Evolutionary conservation across 1,140 invertebrate species (phyloP), one percentile per base, ranked within the genome.

Genomic region (Bombus affinis): DNA sequence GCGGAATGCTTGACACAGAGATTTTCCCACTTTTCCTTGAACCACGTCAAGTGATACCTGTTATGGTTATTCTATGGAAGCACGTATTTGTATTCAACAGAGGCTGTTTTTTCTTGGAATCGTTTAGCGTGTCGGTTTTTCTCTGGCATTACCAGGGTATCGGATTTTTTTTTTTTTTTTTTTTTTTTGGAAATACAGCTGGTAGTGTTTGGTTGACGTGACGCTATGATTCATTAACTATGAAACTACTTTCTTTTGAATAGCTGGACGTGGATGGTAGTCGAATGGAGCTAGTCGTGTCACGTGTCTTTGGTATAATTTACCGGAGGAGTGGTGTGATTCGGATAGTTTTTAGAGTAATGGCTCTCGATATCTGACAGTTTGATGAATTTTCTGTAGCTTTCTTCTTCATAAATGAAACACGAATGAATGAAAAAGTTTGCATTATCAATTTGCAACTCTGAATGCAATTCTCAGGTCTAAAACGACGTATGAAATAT

Each of bases 171-270:
- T 37, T 83, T 35, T 47, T n/a, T n/a, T n/a, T 44, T 42, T 42
- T 39, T 83, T 35, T 47, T 25, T 6, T n/a, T 39, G 10, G 65
- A 25, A 65, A n/a, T 72, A 25, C 83, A 80, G 68, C 68, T 65
- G 83, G 25, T n/a, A 2, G 57, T 25, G 37, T n/a, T 62, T 42
- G 22, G 44, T 47, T 28, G 44, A 65, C 62, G 62, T 57, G n/a
- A 35, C 28, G 42, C 37, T 39, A 37, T 78, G 66, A 85, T 80
- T 85, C 83, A 85, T 79, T 71, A 79, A 84, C 76, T 62, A 13
- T 12, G 18, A 8, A 5, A 6, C 3, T 15, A 66, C 65, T 78
- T 62, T 42, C 5, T 32, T 80, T 59, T 42, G 5, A 25, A 71
- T 85, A 25, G 39, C 9, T 39, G 42, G 15, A 80, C 53, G 47